Conservation (phyloP, 35 echinoderm and acorn worm genomes). For the Apostichopus californicus region DNA sequence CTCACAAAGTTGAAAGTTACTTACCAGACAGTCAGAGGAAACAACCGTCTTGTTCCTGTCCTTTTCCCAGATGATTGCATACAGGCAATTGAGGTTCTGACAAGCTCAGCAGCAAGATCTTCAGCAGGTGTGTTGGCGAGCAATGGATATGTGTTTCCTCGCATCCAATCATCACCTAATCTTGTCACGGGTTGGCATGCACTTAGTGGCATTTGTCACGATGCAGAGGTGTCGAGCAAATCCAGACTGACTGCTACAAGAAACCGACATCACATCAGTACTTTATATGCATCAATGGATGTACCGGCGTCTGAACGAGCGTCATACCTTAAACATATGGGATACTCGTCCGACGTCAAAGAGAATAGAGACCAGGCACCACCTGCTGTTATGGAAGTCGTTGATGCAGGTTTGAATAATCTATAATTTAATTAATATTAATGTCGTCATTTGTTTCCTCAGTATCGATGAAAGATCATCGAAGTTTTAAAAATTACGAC, state of each 20-base stretch:
- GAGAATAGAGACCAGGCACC: slow-evolving; percentile 18
- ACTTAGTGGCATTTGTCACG: slow-evolving; percentile 14
- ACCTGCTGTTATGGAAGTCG: slow-evolving; percentile 20
- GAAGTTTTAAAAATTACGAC: too few relatives aligned
- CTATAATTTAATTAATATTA: too few relatives aligned
- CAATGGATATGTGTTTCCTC: slow-evolving; percentile 61
- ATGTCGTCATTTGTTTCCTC: too few relatives aligned
- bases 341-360: background rate
- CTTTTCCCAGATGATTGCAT: slow-evolving; percentile 62
- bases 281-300: slow-evolving; percentile 19
- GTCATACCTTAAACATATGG: slow-evolving; percentile 11
- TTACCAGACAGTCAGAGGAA: slow-evolving; percentile 71
- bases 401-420: too few relatives aligned
- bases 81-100: slow-evolving; percentile 37
- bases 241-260: background rate
- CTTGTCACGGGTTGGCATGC: slow-evolving; percentile 71
- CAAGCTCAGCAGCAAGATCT: background rate
- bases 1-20: slow-evolving; percentile 38
- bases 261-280: slow-evolving; percentile 10
- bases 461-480: too few relatives aligned
- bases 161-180: slow-evolving; percentile 7
- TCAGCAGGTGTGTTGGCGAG: slow-evolving; percentile 31
- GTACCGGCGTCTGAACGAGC: background rate
- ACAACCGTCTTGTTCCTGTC: slow-evolving; percentile 62
- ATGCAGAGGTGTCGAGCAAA: background rate